Evolutionary conservation across 2,797 vertebrate genomes (phyloP).

Genomic region (Gallirallus australis): DNA sequence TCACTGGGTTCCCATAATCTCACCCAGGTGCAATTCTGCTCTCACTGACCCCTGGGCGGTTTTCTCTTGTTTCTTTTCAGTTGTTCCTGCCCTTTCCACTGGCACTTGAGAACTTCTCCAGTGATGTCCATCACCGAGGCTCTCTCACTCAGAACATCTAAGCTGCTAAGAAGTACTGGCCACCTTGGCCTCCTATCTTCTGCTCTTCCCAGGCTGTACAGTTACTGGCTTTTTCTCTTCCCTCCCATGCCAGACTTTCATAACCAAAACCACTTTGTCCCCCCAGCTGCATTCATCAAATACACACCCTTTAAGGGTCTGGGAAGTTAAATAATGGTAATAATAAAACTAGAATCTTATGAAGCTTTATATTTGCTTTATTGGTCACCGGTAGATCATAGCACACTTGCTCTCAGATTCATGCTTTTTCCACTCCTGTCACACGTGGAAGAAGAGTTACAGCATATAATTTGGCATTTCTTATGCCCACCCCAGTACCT

Average conservation of each 20-base stretch:
- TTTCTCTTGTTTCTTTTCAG: background rate
- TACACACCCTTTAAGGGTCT: background rate
- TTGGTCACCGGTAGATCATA: background rate
- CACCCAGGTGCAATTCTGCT: background rate
- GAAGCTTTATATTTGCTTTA: background rate
- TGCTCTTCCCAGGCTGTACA: background rate
- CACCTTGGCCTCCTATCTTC: background rate
- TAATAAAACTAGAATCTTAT: background rate
- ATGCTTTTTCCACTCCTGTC: accelerated
- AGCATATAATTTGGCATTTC: background rate
- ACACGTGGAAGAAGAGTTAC: background rate
- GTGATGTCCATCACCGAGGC: background rate
- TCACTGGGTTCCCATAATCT: background rate
- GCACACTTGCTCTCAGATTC: background rate
- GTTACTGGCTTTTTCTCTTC: background rate
- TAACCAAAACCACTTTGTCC: background rate
- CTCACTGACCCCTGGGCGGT: background rate
- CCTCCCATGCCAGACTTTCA: background rate
- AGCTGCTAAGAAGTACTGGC: background rate
- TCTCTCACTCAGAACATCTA: background rate
- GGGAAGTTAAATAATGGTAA: background rate
- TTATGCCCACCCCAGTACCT: background rate
- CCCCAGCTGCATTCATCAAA: background rate
- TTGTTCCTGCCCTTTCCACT: background rate
- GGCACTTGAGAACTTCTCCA: background rate